Conservation (phyloP, 2,113 vertebrate genomes). For the Montifringilla adamsi region DNA sequence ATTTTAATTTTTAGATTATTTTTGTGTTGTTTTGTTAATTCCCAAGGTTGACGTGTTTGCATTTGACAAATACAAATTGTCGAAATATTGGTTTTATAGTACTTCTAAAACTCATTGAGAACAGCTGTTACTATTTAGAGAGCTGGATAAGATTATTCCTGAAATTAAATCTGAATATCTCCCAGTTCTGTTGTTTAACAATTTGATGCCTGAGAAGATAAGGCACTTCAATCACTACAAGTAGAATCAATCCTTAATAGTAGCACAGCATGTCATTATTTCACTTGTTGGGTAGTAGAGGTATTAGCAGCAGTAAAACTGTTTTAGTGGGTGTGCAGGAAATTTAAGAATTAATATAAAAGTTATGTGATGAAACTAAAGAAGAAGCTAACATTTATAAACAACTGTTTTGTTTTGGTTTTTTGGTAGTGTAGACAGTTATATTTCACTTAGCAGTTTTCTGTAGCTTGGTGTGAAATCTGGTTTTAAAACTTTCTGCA, state of each 20-base stretch:
- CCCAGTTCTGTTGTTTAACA: not conserved
- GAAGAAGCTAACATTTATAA: not conserved
- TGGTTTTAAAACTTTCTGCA: not conserved
- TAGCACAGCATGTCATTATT: not conserved
- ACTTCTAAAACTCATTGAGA: not conserved
- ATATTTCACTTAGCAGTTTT: not conserved
- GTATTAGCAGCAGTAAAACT: not conserved
- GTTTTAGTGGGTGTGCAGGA: not conserved
- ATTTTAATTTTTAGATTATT: not conserved
- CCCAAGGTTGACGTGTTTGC: not conserved
- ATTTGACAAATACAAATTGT: not conserved
- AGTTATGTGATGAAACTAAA: not conserved
- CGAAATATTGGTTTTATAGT: not conserved
- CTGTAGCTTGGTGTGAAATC: not conserved
- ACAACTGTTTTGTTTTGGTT: not conserved
- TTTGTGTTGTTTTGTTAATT: not conserved
- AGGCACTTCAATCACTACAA: slow-evolving; percentile 16
- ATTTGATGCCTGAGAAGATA: slow-evolving; percentile 33
- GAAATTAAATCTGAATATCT: not conserved
- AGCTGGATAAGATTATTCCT: not conserved
- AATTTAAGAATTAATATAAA: not conserved
- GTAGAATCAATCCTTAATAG: not conserved
- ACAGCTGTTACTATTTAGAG: not conserved
- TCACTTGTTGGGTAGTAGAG: not conserved
- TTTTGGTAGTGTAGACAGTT: not conserved